phyloP scores from a whole-genome alignment of 1,140 invertebrate species.

The Drosophila asahinai region DNA sequence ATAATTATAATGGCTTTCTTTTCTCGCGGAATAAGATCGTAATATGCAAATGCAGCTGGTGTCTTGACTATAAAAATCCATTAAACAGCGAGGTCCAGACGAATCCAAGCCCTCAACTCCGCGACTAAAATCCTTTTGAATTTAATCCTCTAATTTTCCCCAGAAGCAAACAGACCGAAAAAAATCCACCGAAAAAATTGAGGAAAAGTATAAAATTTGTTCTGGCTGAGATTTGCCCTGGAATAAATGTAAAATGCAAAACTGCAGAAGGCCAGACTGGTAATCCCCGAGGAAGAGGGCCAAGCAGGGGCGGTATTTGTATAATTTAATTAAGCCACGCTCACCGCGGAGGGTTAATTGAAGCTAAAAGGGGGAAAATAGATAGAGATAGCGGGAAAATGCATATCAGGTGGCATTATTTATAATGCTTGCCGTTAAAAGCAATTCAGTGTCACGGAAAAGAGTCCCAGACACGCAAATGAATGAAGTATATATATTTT shows the following conservation, averaged over 20 bases:
- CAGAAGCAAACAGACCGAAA: conserved; percentile 27
- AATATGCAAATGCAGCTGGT: conserved; percentile 70
- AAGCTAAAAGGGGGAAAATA: conserved; percentile 4
- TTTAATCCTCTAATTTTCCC: conserved; percentile 35
- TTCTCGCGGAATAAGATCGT: conserved; percentile 6
- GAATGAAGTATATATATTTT: not conserved
- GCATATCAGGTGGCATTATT: conserved; percentile 8
- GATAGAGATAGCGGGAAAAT: conserved; percentile 12
- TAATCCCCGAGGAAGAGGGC: conserved; percentile 9
- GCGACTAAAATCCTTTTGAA: conserved; percentile 35
- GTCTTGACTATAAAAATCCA: conserved; percentile 59
- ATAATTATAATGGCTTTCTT: conserved; percentile 27
- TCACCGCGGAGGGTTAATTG: conserved; percentile 3
- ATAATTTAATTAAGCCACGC: conserved; percentile 42
- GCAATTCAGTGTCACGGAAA: conserved; percentile 30
- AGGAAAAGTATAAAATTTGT: conserved; percentile 59
- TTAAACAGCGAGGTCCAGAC: conserved; percentile 42
- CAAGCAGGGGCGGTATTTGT: conserved; percentile 3
- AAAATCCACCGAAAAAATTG: conserved; percentile 18
- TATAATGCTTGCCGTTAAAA: conserved; percentile 19
- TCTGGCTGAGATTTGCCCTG: conserved; percentile 56
- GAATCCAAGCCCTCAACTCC: conserved; percentile 3
- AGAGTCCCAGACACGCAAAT: conserved; percentile 33
- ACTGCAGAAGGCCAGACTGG: conserved; percentile 14
- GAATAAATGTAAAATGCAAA: conserved; percentile 48